Evolutionary conservation across 2,888 invertebrate species (phyloP).

Genomic region (Campoplex capitator): DNA sequence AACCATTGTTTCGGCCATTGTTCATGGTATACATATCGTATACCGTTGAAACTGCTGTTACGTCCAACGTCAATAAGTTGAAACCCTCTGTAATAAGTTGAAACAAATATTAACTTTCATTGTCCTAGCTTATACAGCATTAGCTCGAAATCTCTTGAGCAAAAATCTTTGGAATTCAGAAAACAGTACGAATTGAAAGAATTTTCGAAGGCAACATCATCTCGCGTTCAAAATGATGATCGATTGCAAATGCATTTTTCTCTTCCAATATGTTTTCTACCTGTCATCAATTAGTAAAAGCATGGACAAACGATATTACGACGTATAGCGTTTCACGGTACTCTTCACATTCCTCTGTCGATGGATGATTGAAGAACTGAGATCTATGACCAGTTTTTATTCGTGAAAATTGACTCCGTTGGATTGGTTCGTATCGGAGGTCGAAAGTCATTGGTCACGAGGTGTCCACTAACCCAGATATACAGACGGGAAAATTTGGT

Average conservation of each 20-base stretch:
- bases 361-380: neutral
- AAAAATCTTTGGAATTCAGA: neutral
- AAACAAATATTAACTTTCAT: neutral
- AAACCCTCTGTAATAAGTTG: neutral
- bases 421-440: constrained; percentile 30
- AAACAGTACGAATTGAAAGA: no score
- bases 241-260: neutral
- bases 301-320: neutral
- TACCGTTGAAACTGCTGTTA: neutral
- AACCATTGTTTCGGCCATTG: neutral
- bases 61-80: neutral
- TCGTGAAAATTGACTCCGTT: neutral
- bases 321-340: no score
- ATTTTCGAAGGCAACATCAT: neutral
- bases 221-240: neutral
- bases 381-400: constrained; percentile 9
- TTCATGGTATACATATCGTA: neutral
- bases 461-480: constrained; percentile 75
- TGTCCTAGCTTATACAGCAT: no score
- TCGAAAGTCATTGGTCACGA: constrained; percentile 56
- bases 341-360: neutral
- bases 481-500: constrained; percentile 25
- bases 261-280: neutral
- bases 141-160: neutral
- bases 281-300: neutral